A percentile compares a stretch with the other conserved stretches of the same genome.
Conservation (phyloP, 2,113 vertebrate species). For the Nesospiza acunhae region DNA sequence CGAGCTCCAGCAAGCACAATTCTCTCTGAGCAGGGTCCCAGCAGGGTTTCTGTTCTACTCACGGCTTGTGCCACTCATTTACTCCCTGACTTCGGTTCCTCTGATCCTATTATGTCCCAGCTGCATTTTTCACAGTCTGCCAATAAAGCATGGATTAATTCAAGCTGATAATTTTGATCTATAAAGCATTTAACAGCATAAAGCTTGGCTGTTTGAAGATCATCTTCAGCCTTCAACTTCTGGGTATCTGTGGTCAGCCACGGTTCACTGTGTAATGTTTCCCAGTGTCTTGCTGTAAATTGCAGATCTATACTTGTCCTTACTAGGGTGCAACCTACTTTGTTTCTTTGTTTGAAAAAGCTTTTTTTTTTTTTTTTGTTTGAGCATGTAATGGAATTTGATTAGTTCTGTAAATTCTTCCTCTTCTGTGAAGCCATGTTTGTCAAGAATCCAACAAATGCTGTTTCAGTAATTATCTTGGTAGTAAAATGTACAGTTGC, state of each 20-base stretch:
- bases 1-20: accelerated
- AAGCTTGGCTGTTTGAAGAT: background rate
- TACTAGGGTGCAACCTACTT: background rate
- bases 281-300: background rate
- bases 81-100: background rate
- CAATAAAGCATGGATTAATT: background rate
- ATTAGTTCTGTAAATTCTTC: background rate
- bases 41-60: background rate
- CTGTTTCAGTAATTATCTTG: background rate
- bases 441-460: background rate
- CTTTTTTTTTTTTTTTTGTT: background rate
- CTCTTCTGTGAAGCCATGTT: background rate
- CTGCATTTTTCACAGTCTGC: background rate
- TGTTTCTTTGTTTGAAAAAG: background rate
- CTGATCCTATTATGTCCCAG: background rate
- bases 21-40: background rate
- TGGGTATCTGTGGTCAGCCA: background rate
- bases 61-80: background rate
- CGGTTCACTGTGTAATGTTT: accelerated
- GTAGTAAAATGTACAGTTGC: background rate
- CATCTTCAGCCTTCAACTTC: background rate
- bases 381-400: background rate
- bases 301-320: background rate
- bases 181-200: background rate
- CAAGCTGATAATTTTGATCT: background rate